Conservation (phyloP, 2,888 invertebrate species). For the Strigamia maritima region DNA sequence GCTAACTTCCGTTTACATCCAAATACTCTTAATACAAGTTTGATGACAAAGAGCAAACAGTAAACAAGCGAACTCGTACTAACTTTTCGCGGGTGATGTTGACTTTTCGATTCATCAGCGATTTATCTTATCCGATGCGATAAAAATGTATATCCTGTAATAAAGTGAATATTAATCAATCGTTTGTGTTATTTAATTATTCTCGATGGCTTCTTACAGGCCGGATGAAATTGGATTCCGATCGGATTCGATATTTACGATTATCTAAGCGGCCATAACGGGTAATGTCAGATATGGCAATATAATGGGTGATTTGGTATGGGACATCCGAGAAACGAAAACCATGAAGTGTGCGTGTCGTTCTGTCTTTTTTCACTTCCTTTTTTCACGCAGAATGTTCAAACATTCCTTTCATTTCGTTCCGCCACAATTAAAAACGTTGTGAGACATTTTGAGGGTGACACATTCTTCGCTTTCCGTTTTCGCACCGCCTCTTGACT, state of each 20-base stretch:
- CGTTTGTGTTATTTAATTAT: no score
- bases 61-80: neutral
- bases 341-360: neutral
- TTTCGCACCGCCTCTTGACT: constrained; percentile 24
- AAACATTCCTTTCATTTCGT: constrained; percentile 1
- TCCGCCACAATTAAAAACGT: constrained; percentile 19
- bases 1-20: neutral
- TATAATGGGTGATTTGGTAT: neutral
- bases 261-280: neutral
- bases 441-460: constrained; percentile 19
- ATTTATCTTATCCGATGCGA: no score
- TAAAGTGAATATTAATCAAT: no score
- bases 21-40: neutral
- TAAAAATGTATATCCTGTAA: no score
- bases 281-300: neutral
- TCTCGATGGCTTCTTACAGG: no score
- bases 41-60: neutral
- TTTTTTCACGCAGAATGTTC: neutral
- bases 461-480: constrained; percentile 20
- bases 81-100: neutral
- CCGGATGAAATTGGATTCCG: no score
- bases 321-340: neutral
- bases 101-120: no score
- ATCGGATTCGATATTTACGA: no score
- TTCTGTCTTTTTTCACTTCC: neutral